Base-by-base conservation (phyloP, 2,797 vertebrate species). In the Selene dorsalis region DNA sequence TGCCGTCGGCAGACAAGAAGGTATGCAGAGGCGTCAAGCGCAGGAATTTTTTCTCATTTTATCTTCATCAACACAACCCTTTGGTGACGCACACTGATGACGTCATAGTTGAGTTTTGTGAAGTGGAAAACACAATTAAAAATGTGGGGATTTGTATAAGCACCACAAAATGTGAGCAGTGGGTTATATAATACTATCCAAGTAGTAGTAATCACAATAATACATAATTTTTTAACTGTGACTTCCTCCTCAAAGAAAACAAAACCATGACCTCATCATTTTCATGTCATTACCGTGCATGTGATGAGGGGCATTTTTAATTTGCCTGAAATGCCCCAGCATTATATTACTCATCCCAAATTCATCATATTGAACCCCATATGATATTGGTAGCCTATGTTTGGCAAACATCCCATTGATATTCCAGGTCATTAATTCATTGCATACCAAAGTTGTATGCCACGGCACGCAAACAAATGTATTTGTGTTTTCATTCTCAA, bases 1-100 rank as follows among this genome's bases (percentile, higher is more conserved):
- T 96, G 94, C 95, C 95, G 93, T 95, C 94, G 91, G 95, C 95
- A 94, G 95, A 96, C 94, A 96, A 96, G 88, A 96, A 96, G 95
- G 95, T 96, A 96, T 94, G 95, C 94, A 92, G 92, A 93, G 91
- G 92, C 84, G 88, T 92, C 90, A 93, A 88, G 89, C 83, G 85
- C 90, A 86, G 83, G 66, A 88, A 82, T 89, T 92, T 90, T 84
- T 88, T 84, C 83, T 91, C 73, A 48, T 90, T 94, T 86, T 89
- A 60, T 90, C 78, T 68, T 88, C 92, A 90, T 90, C 69, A 73
- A 80, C 90, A 75, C 88, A 79, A 85, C 56, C 78, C 67, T 71
- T 83, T 69, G 80, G 75, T 84, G 86, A 65, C 56, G 52, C 84
- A 91, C 81, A 89, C 83, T 87, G 90, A 89, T 84, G 91, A 91